phyloP scores from a whole-genome alignment of 2,797 vertebrate genomes.

The Gambusia yucatana region DNA sequence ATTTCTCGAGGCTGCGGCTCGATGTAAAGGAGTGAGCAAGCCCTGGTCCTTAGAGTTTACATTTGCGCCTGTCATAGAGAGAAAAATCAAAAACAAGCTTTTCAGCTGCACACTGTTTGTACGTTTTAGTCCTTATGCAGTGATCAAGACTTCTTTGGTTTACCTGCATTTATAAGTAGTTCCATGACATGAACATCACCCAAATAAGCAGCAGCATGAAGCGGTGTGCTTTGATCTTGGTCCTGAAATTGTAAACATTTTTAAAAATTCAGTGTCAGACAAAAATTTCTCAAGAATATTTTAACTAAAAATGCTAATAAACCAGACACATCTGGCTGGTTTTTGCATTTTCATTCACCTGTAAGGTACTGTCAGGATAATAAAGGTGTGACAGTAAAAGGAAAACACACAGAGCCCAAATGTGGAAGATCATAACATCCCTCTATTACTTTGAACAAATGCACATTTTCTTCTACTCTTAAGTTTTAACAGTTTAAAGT shows the following conservation, averaged over 20 bases:
- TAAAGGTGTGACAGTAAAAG: background rate
- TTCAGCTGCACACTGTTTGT: background rate
- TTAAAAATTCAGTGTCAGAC: background rate
- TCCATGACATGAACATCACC: slow-evolving; percentile 92
- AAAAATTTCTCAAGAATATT: no score
- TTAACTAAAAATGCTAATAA: no score
- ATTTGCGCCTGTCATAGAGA: slow-evolving; percentile 85
- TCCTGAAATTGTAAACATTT: slow-evolving; percentile 78
- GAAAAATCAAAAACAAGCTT: background rate
- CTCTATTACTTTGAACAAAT: background rate
- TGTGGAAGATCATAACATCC: background rate
- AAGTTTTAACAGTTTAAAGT: background rate
- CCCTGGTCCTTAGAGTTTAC: slow-evolving; percentile 93
- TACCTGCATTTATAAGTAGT: slow-evolving; percentile 93
- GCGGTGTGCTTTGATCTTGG: slow-evolving; percentile 91
- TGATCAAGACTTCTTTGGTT: background rate
- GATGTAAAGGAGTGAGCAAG: slow-evolving; percentile 93
- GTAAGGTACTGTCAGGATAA: background rate
- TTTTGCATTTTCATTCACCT: background rate
- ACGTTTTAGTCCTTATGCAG: background rate
- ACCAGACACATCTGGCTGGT: no score
- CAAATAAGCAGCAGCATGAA: slow-evolving; percentile 96
- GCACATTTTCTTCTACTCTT: background rate
- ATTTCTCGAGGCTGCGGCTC: slow-evolving; percentile 92
- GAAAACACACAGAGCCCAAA: background rate